A percentile compares a stretch with the other conserved stretches of the same genome.
Conservation (phyloP, 1,140 invertebrate species). For the Anoplolepis gracilipes region DNA sequence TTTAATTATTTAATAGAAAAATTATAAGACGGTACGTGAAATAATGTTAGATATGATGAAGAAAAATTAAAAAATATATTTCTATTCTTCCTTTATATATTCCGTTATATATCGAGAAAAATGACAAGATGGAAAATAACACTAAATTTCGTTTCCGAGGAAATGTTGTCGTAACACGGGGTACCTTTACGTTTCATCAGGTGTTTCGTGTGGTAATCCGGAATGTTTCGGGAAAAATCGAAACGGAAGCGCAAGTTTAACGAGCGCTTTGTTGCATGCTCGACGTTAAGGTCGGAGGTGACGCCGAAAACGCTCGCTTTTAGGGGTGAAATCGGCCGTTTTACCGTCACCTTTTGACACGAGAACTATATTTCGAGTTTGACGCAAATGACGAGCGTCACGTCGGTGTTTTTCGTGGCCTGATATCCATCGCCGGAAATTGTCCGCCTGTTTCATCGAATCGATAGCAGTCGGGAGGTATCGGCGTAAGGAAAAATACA, state of each 20-base stretch:
- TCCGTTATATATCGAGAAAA: no score
- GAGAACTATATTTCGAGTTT: constrained; percentile 58
- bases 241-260: constrained; percentile 42
- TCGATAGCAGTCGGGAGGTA: constrained; percentile 32
- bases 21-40: no score
- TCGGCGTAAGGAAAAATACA: not conserved
- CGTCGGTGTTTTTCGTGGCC: constrained; percentile 34
- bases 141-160: not conserved
- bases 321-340: constrained; percentile 40
- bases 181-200: not conserved
- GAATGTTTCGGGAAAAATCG: constrained; percentile 35
- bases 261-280: constrained; percentile 45
- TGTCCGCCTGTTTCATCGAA: constrained; percentile 46
- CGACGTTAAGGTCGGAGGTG: constrained; percentile 50
- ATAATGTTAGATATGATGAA: no score
- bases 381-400: constrained; percentile 54
- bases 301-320: constrained; percentile 43
- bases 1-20: no score
- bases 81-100: no score
- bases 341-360: constrained; percentile 53
- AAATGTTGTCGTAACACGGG: not conserved
- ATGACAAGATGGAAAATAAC: not conserved
- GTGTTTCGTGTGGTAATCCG: constrained; percentile 32
- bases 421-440: constrained; percentile 50
- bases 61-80: not conserved